Base-by-base conservation (phyloP, 37 sponge, comb jelly and placozoan genomes). In the Chondrilla cf. caribensis region DNA sequence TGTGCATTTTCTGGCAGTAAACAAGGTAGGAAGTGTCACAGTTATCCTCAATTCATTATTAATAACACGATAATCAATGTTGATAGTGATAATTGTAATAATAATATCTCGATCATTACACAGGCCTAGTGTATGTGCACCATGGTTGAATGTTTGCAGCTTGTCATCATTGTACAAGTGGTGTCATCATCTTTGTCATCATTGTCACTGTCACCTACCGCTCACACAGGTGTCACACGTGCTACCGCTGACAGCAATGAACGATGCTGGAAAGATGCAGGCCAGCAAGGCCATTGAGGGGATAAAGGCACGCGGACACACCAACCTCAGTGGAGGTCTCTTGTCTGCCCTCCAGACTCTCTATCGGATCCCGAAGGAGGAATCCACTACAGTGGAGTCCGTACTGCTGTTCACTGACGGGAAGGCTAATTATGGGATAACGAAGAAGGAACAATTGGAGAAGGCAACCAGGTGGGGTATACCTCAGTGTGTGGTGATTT, bases 261-360 rank as follows among this genome's bases (percentile, higher is more conserved):
- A 76, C n/a, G 60, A 81, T 0, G 68, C 85, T 67, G 97, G 97
- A 14, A 96, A 96, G 82, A 58, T 71, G 58, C 67, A 82, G 35
- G 97, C 97, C 21, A 89, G 88, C 82, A 81, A 82, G 68, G 94
- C 94, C 40, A 86, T 96, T 38, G 86, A 85, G 0, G 32, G 39
- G 8, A 38, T 96, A 60, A 87, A 79, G 60, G 97, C 91, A 58
- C 83, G 97, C 33, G 94, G 97, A 0, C 97, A 96, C 64, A 96
- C 97, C 35, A 96, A 96, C 72, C 90, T 96, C 37, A 96, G 97
- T 78, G 97, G 97, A 36, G 97, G 97, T 0, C 90, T 96, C 24
- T 60, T 96, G 15, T 89, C 94, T 37, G 97, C 94, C 8, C 86
- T 96, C 38, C 86, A 96, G 64, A 81, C 41, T 0, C 82, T 93